phyloP scores from a whole-genome alignment of 2,113 vertebrate species.

The Anser cygnoides region DNA sequence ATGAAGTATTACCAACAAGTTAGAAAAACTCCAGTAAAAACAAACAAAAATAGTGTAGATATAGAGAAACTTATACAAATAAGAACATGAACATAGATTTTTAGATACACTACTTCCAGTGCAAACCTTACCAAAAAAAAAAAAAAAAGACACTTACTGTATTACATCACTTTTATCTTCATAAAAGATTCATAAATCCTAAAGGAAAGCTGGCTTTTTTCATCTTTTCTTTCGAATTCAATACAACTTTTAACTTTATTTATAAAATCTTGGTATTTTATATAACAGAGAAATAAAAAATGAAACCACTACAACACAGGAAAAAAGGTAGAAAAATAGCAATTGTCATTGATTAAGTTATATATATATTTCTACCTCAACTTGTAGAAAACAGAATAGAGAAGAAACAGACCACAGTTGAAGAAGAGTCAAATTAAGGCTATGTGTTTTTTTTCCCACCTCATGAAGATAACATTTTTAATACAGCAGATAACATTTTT shows the following conservation, averaged over 20 bases:
- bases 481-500: background rate
- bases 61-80: background rate
- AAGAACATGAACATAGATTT: background rate
- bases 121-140: background rate
- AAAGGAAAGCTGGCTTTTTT: background rate
- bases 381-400: background rate
- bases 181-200: background rate
- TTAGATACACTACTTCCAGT: background rate
- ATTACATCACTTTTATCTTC: background rate
- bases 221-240: background rate
- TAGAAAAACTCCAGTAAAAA: background rate
- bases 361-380: background rate
- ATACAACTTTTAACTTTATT: background rate
- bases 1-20: background rate
- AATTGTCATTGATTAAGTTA: background rate
- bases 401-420: background rate
- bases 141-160: background rate
- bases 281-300: background rate
- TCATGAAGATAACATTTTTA: background rate
- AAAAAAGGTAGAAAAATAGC: background rate
- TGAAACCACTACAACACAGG: background rate
- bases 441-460: background rate
- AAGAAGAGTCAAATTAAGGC: background rate
- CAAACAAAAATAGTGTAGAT: background rate
- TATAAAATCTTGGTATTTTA: background rate